These are phyloP conservation scores for Saccopteryx bilineata DNA, from an alignment of 2,113 vertebrate genomes.

Conservation along the genomic window DNA sequence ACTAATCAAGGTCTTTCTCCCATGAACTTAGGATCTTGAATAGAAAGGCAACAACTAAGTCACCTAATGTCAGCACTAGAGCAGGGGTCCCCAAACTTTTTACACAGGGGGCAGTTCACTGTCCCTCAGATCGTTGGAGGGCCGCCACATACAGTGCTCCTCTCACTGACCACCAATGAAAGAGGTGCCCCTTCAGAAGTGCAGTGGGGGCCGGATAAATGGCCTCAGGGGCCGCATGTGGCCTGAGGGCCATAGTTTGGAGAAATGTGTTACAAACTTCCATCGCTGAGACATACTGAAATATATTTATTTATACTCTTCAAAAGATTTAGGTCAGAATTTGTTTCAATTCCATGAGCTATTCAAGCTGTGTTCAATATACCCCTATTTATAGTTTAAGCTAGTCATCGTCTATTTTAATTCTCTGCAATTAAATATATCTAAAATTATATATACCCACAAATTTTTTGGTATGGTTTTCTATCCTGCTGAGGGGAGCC, in stretches of 20 bases:
- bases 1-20: not conserved
- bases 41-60: not conserved
- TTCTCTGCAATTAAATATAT: not conserved
- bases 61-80: not conserved
- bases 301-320: not conserved
- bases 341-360: not conserved
- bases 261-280: not conserved
- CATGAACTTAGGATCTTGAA: slow-evolving; percentile 7
- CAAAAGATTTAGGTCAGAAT: not conserved
- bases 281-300: not conserved
- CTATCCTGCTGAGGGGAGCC: not conserved
- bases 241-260: not conserved
- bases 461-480: not conserved
- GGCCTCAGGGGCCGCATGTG: no score
- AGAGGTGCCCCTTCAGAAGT: no score
- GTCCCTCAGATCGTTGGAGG: no score
- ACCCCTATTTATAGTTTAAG: not conserved
- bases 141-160: no score
- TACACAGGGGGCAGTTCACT: no score
- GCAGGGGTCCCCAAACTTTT: no score
- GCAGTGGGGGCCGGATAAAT: no score
- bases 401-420: not conserved
- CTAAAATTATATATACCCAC: not conserved
- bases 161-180: no score
- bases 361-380: not conserved